Conservation (phyloP, 2,888 invertebrate genomes). For the Tortrix viridana region DNA sequence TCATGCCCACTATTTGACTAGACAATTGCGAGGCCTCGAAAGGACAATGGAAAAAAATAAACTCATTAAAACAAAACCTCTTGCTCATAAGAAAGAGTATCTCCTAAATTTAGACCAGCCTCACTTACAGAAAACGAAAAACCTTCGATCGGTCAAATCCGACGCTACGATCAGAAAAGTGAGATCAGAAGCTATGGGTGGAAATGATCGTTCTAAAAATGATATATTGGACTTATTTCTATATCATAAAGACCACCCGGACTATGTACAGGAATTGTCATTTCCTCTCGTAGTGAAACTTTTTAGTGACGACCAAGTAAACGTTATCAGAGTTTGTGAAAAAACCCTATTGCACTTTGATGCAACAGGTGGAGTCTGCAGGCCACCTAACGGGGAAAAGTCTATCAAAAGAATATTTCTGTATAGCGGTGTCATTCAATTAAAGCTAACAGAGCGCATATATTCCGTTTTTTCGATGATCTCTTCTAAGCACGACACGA, state of each 20-base stretch:
- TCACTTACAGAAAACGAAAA: conserved; percentile 7
- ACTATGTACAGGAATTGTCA: too few species aligned
- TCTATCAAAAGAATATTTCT: conserved; percentile 16
- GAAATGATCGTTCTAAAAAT: conserved; percentile 13
- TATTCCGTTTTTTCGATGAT: conserved; percentile 9
- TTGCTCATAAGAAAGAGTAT: conserved; percentile 4
- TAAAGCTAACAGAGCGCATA: conserved; percentile 5
- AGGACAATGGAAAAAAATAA: conserved; percentile 10
- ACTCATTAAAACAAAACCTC: conserved; percentile 14
- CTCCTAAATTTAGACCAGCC: conserved; percentile 5
- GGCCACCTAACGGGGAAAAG: conserved; percentile 14
- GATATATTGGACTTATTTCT: conserved; percentile 10
- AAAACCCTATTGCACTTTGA: conserved; percentile 17
- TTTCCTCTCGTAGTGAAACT: too few species aligned
- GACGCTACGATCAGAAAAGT: conserved; percentile 12
- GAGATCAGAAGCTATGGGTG: conserved; percentile 18
- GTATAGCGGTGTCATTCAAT: conserved; percentile 11
- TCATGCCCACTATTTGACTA: not conserved
- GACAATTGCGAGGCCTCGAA: conserved; percentile 2
- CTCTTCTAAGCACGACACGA: conserved; percentile 12
- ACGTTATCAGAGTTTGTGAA: not conserved
- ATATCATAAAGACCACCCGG: too few species aligned
- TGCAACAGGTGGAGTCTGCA: conserved; percentile 18
- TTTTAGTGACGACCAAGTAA: too few species aligned
- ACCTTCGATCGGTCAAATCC: conserved; percentile 5